A percentile compares a stretch with the other conserved stretches of the same genome.
These are phyloP conservation scores for Eidolon dupreanum DNA, from an alignment of 2,797 vertebrate genomes.

Conservation along the genomic window DNA sequence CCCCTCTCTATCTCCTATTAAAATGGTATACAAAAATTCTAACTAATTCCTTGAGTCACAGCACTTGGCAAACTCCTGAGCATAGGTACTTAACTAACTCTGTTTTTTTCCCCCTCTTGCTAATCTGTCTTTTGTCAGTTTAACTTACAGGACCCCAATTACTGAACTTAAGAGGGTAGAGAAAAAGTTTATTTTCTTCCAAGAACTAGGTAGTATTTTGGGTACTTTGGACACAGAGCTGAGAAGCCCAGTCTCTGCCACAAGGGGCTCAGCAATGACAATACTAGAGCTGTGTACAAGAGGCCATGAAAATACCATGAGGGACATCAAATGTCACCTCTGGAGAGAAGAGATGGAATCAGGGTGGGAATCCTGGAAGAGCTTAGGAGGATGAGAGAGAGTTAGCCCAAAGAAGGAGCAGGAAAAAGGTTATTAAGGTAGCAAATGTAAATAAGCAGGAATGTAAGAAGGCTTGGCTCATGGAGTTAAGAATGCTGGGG, in stretches of 20 bases:
- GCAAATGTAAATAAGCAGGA: conserved; percentile 6
- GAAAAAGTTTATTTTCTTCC: not conserved
- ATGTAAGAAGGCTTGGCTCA: not conserved
- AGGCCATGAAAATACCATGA: not conserved
- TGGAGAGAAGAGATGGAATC: not conserved
- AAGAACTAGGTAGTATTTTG: not conserved
- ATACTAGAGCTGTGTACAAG: not conserved
- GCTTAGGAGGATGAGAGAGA: not conserved
- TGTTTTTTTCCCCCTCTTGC: not conserved
- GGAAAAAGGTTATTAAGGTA: conserved; percentile 2
- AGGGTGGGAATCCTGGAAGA: conserved; percentile 12
- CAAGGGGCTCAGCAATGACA: not conserved
- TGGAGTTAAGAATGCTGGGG: not conserved
- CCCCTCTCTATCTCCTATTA: not conserved
- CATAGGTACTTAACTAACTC: not conserved
- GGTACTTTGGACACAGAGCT: not conserved
- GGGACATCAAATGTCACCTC: not conserved
- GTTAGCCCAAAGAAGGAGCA: not conserved
- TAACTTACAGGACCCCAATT: not conserved
- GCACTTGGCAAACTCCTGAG: conserved; percentile 1
- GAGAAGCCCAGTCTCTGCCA: not conserved
- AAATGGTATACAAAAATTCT: conserved; percentile 27
- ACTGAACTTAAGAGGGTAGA: not conserved
- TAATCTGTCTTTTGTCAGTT: conserved; percentile 16
- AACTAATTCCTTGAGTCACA: not conserved